Evolutionary conservation across 1,140 invertebrate genomes (phyloP), one percentile per base, ranked within the genome.

Genomic region (Drosophila ananassae): DNA sequence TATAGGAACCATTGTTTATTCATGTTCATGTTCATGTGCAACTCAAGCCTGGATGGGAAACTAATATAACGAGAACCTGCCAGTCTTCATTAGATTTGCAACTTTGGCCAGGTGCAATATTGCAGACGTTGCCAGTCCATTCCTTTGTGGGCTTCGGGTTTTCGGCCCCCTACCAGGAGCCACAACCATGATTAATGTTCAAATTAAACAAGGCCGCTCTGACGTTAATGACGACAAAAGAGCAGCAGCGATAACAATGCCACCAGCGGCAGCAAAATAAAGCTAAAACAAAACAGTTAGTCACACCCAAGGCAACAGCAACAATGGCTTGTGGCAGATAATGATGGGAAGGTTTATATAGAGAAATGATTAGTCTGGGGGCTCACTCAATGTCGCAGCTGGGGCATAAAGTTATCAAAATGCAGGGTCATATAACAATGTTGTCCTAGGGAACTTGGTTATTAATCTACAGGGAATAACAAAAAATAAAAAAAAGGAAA

Each of bases 221-320:
- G 82, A 85, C 82, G 74, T 85, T 85, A 85, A 85, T 85, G 82
- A 82, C 83, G 74, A 82, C 82, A 87, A 85, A 87, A 68, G 55
- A 57, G 75, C 74, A 73, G 34, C 55, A 63, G 21, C 51, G 61
- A 64, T 61, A 83, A 79, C 76, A 82, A 78, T 63, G 60, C 48
- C 53, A 55, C 10, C n/a, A 58, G 25, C 28, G 32, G 47, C 24
- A 64, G 1, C 48, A 41, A 55, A 24, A 50, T 54, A 41, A 62
- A 48, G 64, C 59, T 67, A 63, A 56, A 62, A 67, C 37, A 44
- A 72, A 72, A 75, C 34, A 63, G 41, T 61, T 61, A 58, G 61
- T 73, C 60, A 63, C 57, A 57, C 50, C 54, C 56, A 12, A 73
- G 55, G 55, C 41, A 69, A 63, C 37, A 77, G 61, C 44, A 56